These are phyloP conservation scores for Taurulus bubalis DNA, from an alignment of 2,113 vertebrate genomes.

Conservation along the genomic window DNA sequence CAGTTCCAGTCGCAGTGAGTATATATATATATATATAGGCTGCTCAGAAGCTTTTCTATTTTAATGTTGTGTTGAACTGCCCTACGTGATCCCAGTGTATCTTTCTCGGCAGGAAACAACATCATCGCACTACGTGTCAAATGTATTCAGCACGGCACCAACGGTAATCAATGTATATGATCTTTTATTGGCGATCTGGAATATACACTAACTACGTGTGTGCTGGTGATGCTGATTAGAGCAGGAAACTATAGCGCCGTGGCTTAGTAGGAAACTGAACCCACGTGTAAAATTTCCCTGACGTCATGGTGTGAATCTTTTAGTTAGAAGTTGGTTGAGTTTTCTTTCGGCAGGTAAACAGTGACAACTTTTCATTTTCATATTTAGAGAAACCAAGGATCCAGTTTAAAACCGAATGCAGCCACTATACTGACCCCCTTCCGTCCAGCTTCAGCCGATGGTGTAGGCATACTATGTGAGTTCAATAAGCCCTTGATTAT, in stretches of 20 bases:
- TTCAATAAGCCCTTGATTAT: not conserved
- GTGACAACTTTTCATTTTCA: not conserved
- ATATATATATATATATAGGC: too few species aligned
- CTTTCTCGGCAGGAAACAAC: not conserved
- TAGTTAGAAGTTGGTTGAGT: not conserved
- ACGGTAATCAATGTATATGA: not conserved
- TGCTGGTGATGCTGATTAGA: not conserved
- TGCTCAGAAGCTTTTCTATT: not conserved
- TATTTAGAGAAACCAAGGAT: rapidly evolving
- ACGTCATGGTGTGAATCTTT: not conserved
- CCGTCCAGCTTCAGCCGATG: not conserved
- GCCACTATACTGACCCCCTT: not conserved
- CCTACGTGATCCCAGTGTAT: not conserved
- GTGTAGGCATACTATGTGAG: conserved; percentile 18
- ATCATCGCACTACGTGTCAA: not conserved
- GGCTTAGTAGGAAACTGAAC: not conserved
- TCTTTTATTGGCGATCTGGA: not conserved
- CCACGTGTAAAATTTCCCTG: not conserved
- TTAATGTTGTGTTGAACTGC: not conserved
- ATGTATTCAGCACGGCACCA: not conserved
- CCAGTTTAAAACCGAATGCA: not conserved
- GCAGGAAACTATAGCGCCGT: not conserved
- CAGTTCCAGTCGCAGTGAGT: conserved; percentile 11
- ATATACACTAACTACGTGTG: not conserved
- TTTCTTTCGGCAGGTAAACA: too few species aligned